A percentile compares a stretch with the other conserved stretches of the same genome.
Conservation (phyloP, 2,797 vertebrate genomes). For the Jordanella pulchra region DNA sequence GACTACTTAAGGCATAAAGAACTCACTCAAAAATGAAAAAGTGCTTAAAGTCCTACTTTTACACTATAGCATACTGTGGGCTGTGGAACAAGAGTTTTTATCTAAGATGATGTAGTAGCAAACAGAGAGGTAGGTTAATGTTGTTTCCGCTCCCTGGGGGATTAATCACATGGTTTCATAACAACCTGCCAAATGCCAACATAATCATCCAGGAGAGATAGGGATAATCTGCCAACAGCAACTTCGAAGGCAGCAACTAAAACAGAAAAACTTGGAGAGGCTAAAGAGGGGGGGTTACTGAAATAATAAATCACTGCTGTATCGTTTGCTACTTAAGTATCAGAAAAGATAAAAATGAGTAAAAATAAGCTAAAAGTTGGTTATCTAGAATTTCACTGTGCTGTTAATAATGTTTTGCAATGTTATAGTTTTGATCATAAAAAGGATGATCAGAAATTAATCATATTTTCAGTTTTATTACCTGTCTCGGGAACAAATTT, state of each 20-base stretch:
- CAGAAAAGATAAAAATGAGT: not conserved
- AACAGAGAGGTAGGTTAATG: slow-evolving; percentile 72
- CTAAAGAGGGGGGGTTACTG: not conserved
- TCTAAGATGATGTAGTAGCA: slow-evolving; percentile 70
- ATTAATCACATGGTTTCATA: slow-evolving; percentile 74
- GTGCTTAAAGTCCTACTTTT: slow-evolving; percentile 22
- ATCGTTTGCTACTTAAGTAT: not conserved
- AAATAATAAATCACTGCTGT: not conserved
- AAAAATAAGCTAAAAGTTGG: not conserved
- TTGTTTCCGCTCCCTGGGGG: slow-evolving; percentile 59
- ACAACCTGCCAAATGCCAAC: slow-evolving; percentile 73
- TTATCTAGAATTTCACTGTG: not conserved
- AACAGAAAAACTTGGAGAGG: slow-evolving; percentile 18
- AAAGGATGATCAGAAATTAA: not conserved
- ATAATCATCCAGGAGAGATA: slow-evolving; percentile 65
- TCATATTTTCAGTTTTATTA: slow-evolving; percentile 22
- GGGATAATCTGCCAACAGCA: slow-evolving; percentile 54
- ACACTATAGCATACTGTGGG: slow-evolving; percentile 33
- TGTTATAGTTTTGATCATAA: not conserved
- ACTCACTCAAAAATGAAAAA: slow-evolving; percentile 36
- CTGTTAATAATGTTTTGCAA: not conserved
- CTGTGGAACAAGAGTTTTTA: slow-evolving; percentile 43
- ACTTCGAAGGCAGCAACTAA: slow-evolving; percentile 40
- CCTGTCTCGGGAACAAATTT: slow-evolving; percentile 35
- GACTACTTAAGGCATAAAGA: slow-evolving; percentile 20